phyloP scores from a whole-genome alignment of 37 sponge, comb jelly and placozoan genomes.

The Cladorhizidae sp. region DNA sequence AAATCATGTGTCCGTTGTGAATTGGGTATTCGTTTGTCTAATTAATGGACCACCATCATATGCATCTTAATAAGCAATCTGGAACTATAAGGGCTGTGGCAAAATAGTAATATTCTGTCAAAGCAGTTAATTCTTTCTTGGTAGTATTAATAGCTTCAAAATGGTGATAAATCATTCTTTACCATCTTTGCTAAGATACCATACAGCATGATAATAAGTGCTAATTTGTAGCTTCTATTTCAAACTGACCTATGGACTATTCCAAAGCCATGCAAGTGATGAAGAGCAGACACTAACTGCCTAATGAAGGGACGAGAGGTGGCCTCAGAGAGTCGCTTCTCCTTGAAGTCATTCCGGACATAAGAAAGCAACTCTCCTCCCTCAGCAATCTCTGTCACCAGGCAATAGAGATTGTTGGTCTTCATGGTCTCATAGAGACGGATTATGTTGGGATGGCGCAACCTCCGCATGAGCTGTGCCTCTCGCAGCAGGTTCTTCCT shows the following conservation, averaged over 20 bases:
- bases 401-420: conserved; percentile 89
- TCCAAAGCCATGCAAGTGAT: conserved; percentile 84
- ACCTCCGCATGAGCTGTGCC: conserved; percentile 86
- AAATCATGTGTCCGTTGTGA: no score
- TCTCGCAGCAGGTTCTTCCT: conserved; percentile 92
- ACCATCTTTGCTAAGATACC: not conserved
- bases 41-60: no score
- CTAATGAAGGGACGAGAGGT: conserved; percentile 83
- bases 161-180: no score
- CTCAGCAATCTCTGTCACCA: conserved; percentile 94
- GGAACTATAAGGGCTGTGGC: no score
- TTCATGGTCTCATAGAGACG: conserved; percentile 99
- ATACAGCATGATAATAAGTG: not conserved
- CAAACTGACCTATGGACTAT: conserved; percentile 88
- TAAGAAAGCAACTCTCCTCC: conserved; percentile 92
- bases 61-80: no score
- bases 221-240: no score
- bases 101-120: no score
- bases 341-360: conserved; percentile 85
- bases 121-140: no score
- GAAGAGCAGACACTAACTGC: conserved; percentile 91
- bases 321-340: conserved; percentile 81
- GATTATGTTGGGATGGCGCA: conserved; percentile 97
- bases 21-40: no score
- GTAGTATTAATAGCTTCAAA: no score